A percentile compares a stretch with the other conserved stretches of the same genome.
Evolutionary conservation across 2,888 invertebrate species (phyloP).

Genomic region (Heliconius erato): DNA sequence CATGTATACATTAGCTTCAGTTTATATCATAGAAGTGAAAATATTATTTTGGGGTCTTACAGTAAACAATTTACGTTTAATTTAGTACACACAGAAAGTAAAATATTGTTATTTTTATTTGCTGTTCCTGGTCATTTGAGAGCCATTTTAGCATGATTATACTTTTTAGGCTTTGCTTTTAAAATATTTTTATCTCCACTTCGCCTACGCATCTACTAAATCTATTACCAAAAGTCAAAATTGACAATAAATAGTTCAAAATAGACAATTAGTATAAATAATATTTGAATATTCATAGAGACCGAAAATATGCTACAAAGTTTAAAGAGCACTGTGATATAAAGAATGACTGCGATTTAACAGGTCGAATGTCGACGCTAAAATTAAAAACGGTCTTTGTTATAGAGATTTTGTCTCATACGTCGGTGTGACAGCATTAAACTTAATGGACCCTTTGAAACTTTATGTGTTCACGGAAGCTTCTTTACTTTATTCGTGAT

Average conservation of each 20-base stretch:
- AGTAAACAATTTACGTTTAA: not conserved
- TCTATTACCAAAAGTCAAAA: not conserved
- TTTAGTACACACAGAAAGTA: not conserved
- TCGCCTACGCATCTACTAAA: not conserved
- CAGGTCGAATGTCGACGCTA: conserved; percentile 56
- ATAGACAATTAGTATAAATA: not conserved
- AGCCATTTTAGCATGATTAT: too few relatives aligned
- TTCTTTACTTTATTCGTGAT: conserved; percentile 56
- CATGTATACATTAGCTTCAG: conserved; percentile 12
- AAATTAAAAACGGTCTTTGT: conserved; percentile 79
- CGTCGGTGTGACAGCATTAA: conserved; percentile 77
- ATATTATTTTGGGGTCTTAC: conserved; percentile 11
- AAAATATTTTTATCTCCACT: not conserved
- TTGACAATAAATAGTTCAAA: too few relatives aligned
- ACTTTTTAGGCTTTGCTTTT: not conserved
- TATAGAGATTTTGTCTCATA: conserved; percentile 74
- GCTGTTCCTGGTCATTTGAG: too few relatives aligned
- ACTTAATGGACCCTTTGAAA: conserved; percentile 76
- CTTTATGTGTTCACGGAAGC: conserved; percentile 70
- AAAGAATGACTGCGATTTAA: conserved; percentile 53
- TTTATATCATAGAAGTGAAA: conserved; percentile 1
- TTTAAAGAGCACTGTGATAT: not conserved
- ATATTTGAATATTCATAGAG: not conserved
- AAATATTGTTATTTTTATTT: not conserved
- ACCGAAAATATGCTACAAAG: not conserved